phyloP scores from a whole-genome alignment of 2,888 invertebrate genomes.

The Drosophila meridiana region DNA sequence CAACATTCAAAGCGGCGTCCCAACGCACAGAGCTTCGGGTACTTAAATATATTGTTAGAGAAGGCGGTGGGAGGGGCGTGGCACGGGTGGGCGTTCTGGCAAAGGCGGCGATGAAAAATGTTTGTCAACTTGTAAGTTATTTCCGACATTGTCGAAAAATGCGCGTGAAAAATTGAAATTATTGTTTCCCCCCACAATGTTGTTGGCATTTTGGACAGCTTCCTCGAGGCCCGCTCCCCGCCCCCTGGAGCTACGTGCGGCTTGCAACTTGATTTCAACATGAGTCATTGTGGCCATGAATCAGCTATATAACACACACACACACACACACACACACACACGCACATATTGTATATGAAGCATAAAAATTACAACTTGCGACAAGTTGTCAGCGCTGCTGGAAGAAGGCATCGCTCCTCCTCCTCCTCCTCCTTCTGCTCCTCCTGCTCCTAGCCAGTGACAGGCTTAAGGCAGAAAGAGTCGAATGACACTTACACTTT shows the following conservation, averaged over 20 bases:
- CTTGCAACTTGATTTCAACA: constrained; percentile 67
- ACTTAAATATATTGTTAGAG: constrained; percentile 34
- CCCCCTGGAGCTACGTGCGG: constrained; percentile 42
- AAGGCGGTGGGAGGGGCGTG: not conserved
- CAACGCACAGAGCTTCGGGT: constrained; percentile 29
- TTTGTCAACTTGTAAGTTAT: constrained; percentile 75
- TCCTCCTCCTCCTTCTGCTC: not conserved
- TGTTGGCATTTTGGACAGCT: constrained; percentile 19
- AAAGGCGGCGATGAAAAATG: constrained; percentile 54
- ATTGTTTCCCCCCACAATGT: constrained; percentile 55
- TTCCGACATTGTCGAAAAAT: constrained; percentile 67
- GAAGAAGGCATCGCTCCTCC: not conserved
- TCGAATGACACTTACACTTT: constrained; percentile 56
- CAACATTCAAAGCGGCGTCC: constrained; percentile 45
- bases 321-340: not conserved
- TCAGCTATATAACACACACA: constrained; percentile 62
- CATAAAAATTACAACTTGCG: constrained; percentile 65
- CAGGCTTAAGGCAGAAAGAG: constrained; percentile 6
- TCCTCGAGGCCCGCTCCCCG: not conserved
- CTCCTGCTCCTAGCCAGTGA: not conserved
- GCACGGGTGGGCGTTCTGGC: not conserved
- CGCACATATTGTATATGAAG: constrained; percentile 29
- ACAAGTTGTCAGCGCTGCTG: constrained; percentile 62
- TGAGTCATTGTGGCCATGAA: constrained; percentile 65
- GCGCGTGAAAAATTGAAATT: constrained; percentile 71